Evolutionary conservation across 2,888 invertebrate genomes (phyloP).

Genomic region (Arrhopalites spinosus): DNA sequence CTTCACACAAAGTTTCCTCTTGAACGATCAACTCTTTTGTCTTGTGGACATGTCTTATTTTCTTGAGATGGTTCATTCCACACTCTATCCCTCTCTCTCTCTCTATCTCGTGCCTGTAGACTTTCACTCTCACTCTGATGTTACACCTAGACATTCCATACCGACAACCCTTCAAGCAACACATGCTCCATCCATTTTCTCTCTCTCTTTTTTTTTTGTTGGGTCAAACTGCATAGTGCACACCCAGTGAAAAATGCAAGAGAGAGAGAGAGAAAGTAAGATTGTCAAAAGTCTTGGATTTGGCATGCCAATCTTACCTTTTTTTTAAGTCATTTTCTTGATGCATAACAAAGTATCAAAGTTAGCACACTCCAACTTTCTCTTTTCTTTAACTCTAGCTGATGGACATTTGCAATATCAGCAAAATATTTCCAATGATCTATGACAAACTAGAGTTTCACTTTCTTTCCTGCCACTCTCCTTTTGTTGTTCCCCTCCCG

Average conservation of each 20-base stretch:
- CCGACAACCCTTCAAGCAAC: too few species aligned
- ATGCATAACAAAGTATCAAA: background rate
- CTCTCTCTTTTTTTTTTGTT: background rate
- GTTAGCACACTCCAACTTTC: too few species aligned
- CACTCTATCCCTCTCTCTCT: conserved; percentile 10
- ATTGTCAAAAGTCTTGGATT: background rate
- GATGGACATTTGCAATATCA: conserved; percentile 36
- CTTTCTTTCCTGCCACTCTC: conserved; percentile 23
- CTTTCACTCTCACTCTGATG: conserved; percentile 4
- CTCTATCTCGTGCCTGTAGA: background rate
- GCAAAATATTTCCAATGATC: conserved; percentile 41
- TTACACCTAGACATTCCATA: too few species aligned
- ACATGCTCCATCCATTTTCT: background rate
- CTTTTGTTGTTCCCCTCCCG: background rate
- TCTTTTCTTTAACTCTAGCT: background rate
- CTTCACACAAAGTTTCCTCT: background rate
- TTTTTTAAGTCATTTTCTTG: background rate
- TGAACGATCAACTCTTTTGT: background rate
- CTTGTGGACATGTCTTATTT: background rate
- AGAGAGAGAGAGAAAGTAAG: background rate
- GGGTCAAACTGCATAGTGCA: too few species aligned
- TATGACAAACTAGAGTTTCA: conserved; percentile 32
- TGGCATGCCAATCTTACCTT: background rate
- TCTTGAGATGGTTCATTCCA: background rate
- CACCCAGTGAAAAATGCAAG: background rate